A percentile compares a stretch with the other conserved stretches of the same genome.
phyloP scores from a whole-genome alignment of 2,888 invertebrate species.

The Agrypnus murinus region DNA sequence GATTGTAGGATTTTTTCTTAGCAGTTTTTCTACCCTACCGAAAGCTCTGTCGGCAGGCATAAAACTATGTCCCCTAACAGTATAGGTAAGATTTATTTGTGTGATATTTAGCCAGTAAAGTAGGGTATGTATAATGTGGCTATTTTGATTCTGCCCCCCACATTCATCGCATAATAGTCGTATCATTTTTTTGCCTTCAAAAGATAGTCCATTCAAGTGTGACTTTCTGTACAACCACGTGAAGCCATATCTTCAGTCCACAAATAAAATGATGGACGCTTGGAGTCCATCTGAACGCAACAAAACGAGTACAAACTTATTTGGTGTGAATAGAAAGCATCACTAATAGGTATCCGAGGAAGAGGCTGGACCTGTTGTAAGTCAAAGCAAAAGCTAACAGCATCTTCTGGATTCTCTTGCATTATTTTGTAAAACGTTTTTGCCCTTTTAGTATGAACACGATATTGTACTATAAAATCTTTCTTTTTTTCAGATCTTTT shows the following conservation, averaged over 20 bases:
- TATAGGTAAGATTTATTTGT: too few species aligned
- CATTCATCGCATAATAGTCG: constrained; percentile 24
- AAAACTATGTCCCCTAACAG: constrained; percentile 36
- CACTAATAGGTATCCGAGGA: constrained; percentile 32
- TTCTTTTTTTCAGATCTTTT: constrained; percentile 20
- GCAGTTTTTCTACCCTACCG: constrained; percentile 31
- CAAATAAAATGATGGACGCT: constrained; percentile 7
- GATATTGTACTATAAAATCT: neutral
- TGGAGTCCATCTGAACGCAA: too few species aligned
- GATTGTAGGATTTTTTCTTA: constrained; percentile 26
- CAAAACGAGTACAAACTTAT: too few species aligned
- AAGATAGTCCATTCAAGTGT: neutral
- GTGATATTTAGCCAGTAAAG: constrained; percentile 1
- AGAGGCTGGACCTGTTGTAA: constrained; percentile 47
- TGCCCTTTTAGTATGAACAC: constrained; percentile 33
- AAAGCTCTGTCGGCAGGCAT: constrained; percentile 42
- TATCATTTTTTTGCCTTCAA: neutral
- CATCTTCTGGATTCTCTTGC: constrained; percentile 29
- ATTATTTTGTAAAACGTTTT: constrained; percentile 37
- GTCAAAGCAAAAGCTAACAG: constrained; percentile 40
- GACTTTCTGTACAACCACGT: neutral
- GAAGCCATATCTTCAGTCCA: constrained; percentile 9
- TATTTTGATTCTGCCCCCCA: constrained; percentile 10
- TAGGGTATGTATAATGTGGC: neutral
- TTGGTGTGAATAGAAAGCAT: constrained; percentile 45